Evolutionary conservation across 2,797 vertebrate genomes (phyloP), one percentile per base, ranked within the genome.

Genomic region (Ceyx erithaca): DNA sequence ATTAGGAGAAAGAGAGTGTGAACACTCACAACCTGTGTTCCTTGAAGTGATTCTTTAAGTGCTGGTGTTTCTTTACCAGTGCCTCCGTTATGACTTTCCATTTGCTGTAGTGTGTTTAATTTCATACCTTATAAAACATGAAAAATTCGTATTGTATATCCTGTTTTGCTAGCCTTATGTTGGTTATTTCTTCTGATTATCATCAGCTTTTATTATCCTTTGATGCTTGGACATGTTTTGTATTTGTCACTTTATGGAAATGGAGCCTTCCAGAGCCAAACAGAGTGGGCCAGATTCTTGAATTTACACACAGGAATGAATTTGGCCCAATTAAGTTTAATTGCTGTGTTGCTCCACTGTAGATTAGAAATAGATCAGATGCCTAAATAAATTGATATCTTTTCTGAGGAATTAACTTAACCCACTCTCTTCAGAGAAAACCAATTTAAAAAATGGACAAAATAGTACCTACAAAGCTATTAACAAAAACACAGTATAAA

Each of bases 61-160:
- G 51, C 51, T 93, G 78, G 51, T 87, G 84, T 94, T 95, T 93
- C 93, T 94, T 94, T 94, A 62, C 70, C 81, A 71, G 40, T 85
- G 81, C 92, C 85, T 93, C 91, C 49, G 85, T 95, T 94, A 95
- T 84, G 93, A 79, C 82, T 95, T 96, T 94, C 75, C 71, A 87
- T 96, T 96, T 95, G 78, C 93, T 85, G 72, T 46, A 66, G 80
- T 90, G 87, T 93, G 89, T 96, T 97, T 97, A 97, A 97, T 97
- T 97, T 97, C 96, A 96, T 97, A 96, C 94, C 95, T 97, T 97
- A 97, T 97, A 97, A 96, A 97, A 95, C 95, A 96, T 96, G 95
- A 97, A 86, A 96, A 96, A 96, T 95, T 92, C 95, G 89, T 95
- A 85, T 86, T 95, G 82, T 95, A 87, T 93, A 92, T 96, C 61